Evolutionary conservation across 30 jellyfish, hydroid and myxozoan genomes (phyloP).

Genomic region (Chrysaora quinquecirrha): DNA sequence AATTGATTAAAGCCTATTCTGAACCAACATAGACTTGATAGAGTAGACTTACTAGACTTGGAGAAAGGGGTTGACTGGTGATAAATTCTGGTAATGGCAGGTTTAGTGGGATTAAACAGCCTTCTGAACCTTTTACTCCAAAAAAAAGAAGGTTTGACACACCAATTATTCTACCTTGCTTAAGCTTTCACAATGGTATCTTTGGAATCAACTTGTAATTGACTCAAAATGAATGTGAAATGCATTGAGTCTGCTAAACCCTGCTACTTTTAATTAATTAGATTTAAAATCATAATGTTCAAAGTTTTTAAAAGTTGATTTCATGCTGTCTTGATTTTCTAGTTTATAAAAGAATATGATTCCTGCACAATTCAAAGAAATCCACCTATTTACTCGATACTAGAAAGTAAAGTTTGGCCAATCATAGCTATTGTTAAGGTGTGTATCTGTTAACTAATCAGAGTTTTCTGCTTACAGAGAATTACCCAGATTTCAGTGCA

Average conservation of each 20-base stretch:
- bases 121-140: too few species aligned
- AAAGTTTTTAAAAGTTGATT: neutral
- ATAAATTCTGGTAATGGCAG: too few species aligned
- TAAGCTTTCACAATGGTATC: too few species aligned
- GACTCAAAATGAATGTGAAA: neutral
- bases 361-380: slow-evolving; percentile 54
- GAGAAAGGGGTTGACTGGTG: too few species aligned
- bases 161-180: too few species aligned
- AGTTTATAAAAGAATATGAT: slow-evolving; percentile 73
- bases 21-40: neutral
- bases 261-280: too few species aligned
- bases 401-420: slow-evolving; percentile 70
- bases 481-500: neutral
- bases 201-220: too few species aligned
- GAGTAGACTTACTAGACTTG: neutral
- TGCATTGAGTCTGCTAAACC: neutral
- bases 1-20: too few species aligned
- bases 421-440: slow-evolving; percentile 85
- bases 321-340: neutral
- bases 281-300: neutral
- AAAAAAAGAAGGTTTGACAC: too few species aligned
- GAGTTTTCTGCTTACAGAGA: slow-evolving; percentile 7
- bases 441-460: too few species aligned
- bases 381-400: slow-evolving; percentile 73
- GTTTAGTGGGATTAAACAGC: too few species aligned